Evolutionary conservation across 2,888 invertebrate genomes (phyloP).

Genomic region (Lasioglossum oenotherae): DNA sequence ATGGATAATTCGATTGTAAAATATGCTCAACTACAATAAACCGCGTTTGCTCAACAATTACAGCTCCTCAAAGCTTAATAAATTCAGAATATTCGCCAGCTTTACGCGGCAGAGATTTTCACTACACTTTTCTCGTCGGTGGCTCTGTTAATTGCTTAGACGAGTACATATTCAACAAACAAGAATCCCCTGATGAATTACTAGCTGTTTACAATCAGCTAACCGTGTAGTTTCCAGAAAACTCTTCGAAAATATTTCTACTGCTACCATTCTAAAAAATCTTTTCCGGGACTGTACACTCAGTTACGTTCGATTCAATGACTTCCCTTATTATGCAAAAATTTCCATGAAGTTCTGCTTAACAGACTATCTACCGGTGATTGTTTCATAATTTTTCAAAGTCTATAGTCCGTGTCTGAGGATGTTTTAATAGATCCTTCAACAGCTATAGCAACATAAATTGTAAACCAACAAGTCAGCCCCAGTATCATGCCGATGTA

Average conservation of each 20-base stretch:
- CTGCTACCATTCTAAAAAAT: neutral
- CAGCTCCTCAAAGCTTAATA: neutral
- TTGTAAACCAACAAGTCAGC: neutral
- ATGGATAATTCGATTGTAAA: neutral
- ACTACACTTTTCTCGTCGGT: neutral
- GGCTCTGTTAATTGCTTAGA: constrained; percentile 27
- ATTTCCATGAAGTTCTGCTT: neutral
- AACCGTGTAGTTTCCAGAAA: neutral
- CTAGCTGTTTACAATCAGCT: neutral
- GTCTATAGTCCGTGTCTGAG: neutral
- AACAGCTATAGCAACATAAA: neutral
- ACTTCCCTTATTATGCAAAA: neutral
- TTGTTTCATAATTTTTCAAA: neutral
- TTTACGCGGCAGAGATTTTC: constrained; percentile 20
- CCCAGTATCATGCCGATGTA: no score
- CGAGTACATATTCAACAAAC: constrained; percentile 18
- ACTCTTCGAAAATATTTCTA: neutral
- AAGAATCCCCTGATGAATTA: neutral
- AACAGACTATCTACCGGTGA: neutral
- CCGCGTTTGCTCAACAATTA: neutral
- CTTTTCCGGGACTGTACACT: neutral
- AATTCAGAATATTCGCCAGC: neutral
- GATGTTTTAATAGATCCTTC: neutral
- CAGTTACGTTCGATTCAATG: neutral
- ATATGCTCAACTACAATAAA: neutral